Evolutionary conservation across 1,140 invertebrate genomes (phyloP).

Genomic region (Plutomurus gul): DNA sequence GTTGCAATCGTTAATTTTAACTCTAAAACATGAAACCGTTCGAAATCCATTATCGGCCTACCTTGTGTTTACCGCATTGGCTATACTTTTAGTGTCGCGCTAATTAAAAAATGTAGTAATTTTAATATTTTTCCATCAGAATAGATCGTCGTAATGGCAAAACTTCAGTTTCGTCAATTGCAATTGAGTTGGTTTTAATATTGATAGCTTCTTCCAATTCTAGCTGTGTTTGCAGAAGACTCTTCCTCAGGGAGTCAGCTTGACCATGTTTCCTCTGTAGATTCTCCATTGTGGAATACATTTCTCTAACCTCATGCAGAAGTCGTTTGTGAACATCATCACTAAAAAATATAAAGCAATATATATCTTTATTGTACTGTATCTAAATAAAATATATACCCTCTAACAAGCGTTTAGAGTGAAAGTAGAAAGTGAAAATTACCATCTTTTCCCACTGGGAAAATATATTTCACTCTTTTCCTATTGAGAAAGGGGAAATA

Average conservation of each 20-base stretch:
- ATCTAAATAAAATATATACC: background rate
- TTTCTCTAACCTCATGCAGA: background rate
- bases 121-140: constrained; percentile 33
- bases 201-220: constrained; percentile 48
- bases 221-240: constrained; percentile 4
- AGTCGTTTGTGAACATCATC: constrained; percentile 2
- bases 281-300: constrained; percentile 4
- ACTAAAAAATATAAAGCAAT: background rate
- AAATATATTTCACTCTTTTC: too few species aligned
- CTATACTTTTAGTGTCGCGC: too few species aligned
- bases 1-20: too few species aligned
- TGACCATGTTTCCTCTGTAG: background rate
- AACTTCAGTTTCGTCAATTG: constrained; percentile 47
- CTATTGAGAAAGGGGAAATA: too few species aligned
- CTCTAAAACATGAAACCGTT: too few species aligned
- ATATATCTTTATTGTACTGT: background rate
- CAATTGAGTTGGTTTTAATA: constrained; percentile 44
- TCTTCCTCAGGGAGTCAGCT: background rate
- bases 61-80: too few species aligned
- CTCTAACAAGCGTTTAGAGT: too few species aligned
- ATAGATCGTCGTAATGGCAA: constrained; percentile 38
- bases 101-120: too few species aligned
- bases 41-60: too few species aligned
- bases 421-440: too few species aligned
- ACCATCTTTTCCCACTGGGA: too few species aligned